Base-by-base conservation (phyloP, 2,113 vertebrate genomes). In the Salminus brasiliensis region DNA sequence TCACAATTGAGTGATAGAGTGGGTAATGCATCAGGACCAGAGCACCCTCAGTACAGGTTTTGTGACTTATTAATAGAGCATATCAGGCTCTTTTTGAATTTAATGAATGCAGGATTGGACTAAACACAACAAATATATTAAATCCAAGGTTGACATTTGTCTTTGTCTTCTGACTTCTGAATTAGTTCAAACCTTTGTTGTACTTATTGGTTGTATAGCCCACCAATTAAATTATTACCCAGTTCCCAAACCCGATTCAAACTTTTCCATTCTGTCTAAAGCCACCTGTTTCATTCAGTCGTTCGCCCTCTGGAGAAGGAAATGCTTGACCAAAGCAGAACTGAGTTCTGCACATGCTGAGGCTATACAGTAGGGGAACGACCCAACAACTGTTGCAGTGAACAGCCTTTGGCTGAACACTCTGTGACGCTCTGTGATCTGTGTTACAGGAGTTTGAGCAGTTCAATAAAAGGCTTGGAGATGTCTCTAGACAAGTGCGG, bases 401-500 rank as follows among this genome's bases (percentile, higher is more conserved):
- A 62, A 25, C 36, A 55, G 16, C 1, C 23, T 25, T 72, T 63
- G 21, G 43, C 68, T 79, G 67, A 41, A 25, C 52, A 59, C 2
- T 49, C 18, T 65, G 21, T 83, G 23, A n/a, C n/a, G n/a, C n/a
- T n/a, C n/a, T n/a, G n/a, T n/a, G n/a, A n/a, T 43, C 79, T 66
- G 81, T 84, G 57, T 80, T 29, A 62, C 88, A 99, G 98, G 97
- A 99, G 88, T 99, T 99, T 90, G 97, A 99, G 81, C 94, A 95
- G 72, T 99, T 97, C 83, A 98, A 96, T 91, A 91, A 91, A 88
- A 93, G 93, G 52, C 89, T 99, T 85, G 92, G 84, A 0, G 98
- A 99, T 3, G 94, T 98, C 80, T 97, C 96, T 74, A 96, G 94
- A 87, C 95, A 94, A 60, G 97, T 99, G 52, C 96, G 96, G 71